Conservation (phyloP, 2,113 vertebrate species). For the Bagarius yarrelli region DNA sequence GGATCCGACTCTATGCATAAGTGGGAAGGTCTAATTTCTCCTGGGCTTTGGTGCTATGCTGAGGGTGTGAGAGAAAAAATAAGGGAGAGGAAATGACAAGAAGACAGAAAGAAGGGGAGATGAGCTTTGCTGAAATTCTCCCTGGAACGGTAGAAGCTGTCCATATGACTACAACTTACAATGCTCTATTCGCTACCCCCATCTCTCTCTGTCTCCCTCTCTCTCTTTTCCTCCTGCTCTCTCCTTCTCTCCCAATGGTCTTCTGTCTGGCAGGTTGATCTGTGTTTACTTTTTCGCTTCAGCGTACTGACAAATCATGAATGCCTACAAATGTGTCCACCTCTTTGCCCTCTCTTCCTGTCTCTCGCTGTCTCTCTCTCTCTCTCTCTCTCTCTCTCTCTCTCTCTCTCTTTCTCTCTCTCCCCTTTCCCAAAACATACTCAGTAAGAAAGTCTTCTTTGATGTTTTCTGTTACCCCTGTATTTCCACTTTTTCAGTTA, state of each 20-base stretch:
- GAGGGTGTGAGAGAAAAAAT: slow-evolving; percentile 55
- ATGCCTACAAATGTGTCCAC: slow-evolving; percentile 52
- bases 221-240: background rate
- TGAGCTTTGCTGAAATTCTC: slow-evolving; percentile 41
- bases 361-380: slow-evolving; percentile 12
- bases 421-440: background rate
- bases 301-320: slow-evolving; percentile 60
- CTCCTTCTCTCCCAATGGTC: background rate
- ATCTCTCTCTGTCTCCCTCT: background rate
- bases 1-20: slow-evolving; percentile 33
- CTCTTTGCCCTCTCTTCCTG: slow-evolving; percentile 55
- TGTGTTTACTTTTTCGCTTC: slow-evolving; percentile 60
- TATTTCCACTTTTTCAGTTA: slow-evolving; percentile 40
- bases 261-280: slow-evolving; percentile 58
- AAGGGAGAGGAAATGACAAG: slow-evolving; percentile 32
- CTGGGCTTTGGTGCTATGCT: slow-evolving; percentile 63
- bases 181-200: slow-evolving; percentile 2
- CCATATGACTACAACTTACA: slow-evolving; percentile 38
- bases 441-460: slow-evolving; percentile 10
- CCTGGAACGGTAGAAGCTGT: slow-evolving; percentile 37
- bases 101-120: slow-evolving; percentile 45
- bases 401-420: background rate
- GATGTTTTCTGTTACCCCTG: slow-evolving; percentile 17
- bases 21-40: slow-evolving; percentile 71
- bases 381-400: slow-evolving; percentile 24